phyloP scores from a whole-genome alignment of 1,140 invertebrate species.

The Triops longicaudatus region DNA sequence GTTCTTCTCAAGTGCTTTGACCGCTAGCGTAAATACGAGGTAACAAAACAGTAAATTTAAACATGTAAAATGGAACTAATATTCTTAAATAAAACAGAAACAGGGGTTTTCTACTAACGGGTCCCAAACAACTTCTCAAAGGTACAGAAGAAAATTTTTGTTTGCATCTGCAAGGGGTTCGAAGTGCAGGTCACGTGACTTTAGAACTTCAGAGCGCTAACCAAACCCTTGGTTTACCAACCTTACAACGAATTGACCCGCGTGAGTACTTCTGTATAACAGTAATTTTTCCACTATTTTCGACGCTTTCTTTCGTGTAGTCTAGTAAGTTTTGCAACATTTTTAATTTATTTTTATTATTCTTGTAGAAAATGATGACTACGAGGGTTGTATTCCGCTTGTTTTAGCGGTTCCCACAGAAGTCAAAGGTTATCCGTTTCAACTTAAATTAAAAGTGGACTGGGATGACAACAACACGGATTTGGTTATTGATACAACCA shows the following conservation, averaged over 20 bases:
- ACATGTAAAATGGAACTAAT: too few relatives aligned
- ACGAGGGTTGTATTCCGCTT: neutral
- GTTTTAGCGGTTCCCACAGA: neutral
- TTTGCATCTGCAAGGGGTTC: conserved; percentile 42
- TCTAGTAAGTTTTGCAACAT: too few relatives aligned
- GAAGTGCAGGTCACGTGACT: conserved; percentile 39
- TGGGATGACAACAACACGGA: neutral
- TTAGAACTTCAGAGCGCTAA: conserved; percentile 34
- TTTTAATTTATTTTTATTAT: too few relatives aligned
- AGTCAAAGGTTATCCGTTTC: neutral
- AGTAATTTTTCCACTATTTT: too few relatives aligned
- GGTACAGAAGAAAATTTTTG: conserved; percentile 41
- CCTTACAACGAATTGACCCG: neutral
- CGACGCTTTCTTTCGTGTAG: too few relatives aligned
- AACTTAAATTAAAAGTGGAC: neutral
- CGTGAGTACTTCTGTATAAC: neutral
- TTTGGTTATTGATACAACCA: neutral
- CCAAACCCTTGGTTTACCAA: neutral
- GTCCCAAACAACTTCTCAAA: conserved; percentile 40
- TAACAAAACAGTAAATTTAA: too few relatives aligned
- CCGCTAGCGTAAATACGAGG: too few relatives aligned
- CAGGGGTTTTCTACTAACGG: conserved; percentile 42
- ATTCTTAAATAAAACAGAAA: neutral
- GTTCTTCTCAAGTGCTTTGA: too few relatives aligned
- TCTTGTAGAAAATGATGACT: neutral